Percentiles rank a stretch among this genome's conserved stretches.
Conservation (phyloP, 2,797 vertebrate species). For the Anniella stebbinsi region DNA sequence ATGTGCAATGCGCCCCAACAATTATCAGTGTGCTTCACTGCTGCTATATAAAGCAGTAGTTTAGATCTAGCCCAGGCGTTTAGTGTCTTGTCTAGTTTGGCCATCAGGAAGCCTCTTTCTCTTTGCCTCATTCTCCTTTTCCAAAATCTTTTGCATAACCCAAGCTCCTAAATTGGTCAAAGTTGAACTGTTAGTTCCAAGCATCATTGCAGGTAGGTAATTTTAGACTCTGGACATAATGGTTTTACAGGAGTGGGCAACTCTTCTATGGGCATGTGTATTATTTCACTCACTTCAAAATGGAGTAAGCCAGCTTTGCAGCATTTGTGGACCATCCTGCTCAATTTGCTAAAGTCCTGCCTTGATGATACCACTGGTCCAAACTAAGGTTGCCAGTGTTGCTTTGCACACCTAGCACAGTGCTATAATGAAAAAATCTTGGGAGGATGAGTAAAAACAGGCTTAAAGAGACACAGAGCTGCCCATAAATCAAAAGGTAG, state of each 20-base stretch:
- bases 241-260: too few species aligned
- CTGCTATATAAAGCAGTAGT: too few species aligned
- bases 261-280: not conserved
- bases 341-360: not conserved
- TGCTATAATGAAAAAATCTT: not conserved
- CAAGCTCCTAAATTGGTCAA: not conserved
- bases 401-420: not conserved
- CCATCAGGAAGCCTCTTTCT: not conserved
- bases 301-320: not conserved
- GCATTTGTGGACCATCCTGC: not conserved
- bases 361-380: not conserved
- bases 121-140: not conserved
- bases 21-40: too few species aligned
- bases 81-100: not conserved
- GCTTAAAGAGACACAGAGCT: constrained; percentile 44
- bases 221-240: not conserved
- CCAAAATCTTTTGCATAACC: not conserved
- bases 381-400: not conserved
- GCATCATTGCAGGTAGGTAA: not conserved
- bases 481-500: constrained; percentile 75
- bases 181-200: not conserved
- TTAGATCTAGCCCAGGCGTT: too few species aligned
- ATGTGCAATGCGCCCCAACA: too few species aligned
- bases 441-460: not conserved
- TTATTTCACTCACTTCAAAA: not conserved